Evolutionary conservation across 2,113 vertebrate species (phyloP).

Genomic region (Tylochromis polylepis): DNA sequence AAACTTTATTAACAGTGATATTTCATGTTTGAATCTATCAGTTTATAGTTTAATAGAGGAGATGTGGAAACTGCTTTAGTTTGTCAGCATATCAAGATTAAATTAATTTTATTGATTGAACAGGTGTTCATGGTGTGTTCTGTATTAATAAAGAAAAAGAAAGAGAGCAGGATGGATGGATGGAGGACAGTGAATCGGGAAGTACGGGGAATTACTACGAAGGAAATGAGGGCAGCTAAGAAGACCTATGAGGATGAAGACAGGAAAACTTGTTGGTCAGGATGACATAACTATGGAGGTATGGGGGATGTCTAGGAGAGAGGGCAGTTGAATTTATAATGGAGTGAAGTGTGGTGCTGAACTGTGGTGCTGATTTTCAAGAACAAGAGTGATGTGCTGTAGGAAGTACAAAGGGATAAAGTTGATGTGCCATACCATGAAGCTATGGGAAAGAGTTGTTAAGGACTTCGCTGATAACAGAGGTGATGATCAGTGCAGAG

Average conservation of each 20-base stretch:
- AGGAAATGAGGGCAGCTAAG: neutral
- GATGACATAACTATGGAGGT: neutral
- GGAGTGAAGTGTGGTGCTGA: neutral
- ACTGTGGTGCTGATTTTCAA: neutral
- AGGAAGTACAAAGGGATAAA: neutral
- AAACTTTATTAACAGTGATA: too few species aligned
- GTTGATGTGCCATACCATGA: neutral
- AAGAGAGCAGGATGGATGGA: neutral
- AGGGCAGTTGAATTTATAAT: neutral
- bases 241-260: neutral
- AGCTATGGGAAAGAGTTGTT: neutral
- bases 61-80: neutral
- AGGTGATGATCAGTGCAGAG: neutral
- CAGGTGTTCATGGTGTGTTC: neutral
- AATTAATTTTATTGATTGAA: neutral
- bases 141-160: neutral
- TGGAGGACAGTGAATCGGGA: neutral
- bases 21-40: too few species aligned
- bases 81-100: fast-evolving
- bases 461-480: neutral
- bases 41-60: neutral
- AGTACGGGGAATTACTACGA: fast-evolving
- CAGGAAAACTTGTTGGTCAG: neutral
- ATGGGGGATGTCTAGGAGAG: neutral
- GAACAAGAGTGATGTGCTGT: neutral